These are phyloP conservation scores for Enteromius unitaeniatus DNA, from an alignment of 2,797 vertebrate genomes.

Conservation along the genomic window DNA sequence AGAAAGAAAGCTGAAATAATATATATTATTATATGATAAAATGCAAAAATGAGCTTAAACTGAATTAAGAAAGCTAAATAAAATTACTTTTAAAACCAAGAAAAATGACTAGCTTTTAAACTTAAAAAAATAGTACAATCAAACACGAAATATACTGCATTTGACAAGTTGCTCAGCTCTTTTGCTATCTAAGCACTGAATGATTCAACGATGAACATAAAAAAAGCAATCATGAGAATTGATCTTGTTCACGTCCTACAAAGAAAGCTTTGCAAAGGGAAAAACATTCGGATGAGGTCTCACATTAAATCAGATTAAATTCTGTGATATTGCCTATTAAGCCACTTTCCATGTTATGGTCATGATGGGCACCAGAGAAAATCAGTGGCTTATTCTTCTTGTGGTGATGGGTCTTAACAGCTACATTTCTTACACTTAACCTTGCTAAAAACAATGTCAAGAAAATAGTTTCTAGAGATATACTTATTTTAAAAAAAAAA, in stretches of 20 bases:
- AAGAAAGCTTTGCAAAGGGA: background rate
- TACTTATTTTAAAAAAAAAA: background rate
- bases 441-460: background rate
- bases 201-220: background rate
- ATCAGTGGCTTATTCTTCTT: constrained; percentile 20
- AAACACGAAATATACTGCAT: background rate
- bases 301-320: background rate
- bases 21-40: background rate
- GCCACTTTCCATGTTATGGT: background rate
- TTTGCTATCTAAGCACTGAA: background rate
- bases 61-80: background rate
- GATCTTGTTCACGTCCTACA: background rate
- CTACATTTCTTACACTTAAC: background rate
- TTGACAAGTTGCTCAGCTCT: background rate
- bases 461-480: background rate
- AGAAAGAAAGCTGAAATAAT: background rate
- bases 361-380: background rate
- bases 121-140: background rate
- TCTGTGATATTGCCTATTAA: background rate
- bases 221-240: background rate
- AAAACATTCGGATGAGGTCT: constrained; percentile 8
- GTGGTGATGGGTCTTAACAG: background rate
- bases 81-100: background rate
- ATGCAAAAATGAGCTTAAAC: background rate
- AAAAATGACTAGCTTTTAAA: background rate